Conservation (phyloP, 2,113 vertebrate genomes). For the Fregata magnificens region DNA sequence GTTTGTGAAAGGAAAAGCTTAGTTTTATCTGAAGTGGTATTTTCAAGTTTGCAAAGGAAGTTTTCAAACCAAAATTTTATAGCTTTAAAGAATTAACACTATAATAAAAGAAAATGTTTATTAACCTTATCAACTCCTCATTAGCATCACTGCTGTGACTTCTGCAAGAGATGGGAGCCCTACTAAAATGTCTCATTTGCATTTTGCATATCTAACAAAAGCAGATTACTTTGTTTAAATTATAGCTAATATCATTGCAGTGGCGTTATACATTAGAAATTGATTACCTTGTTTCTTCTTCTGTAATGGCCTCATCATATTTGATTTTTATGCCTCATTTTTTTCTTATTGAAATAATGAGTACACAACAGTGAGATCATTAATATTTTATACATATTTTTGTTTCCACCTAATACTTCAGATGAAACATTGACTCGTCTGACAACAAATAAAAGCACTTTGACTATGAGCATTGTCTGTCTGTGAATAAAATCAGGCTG, state of each 20-base stretch:
- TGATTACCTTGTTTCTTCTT: conserved; percentile 64
- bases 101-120: conserved; percentile 44
- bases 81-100: neutral
- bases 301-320: conserved; percentile 68
- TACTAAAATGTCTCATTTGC: conserved; percentile 70
- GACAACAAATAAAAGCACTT: conserved; percentile 56
- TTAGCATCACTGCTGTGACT: conserved; percentile 50
- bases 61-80: neutral
- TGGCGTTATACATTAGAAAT: conserved; percentile 68
- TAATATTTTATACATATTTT: conserved; percentile 45
- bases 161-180: neutral
- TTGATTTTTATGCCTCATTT: conserved; percentile 50
- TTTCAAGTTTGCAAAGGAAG: neutral
- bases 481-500: conserved; percentile 35
- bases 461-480: conserved; percentile 2
- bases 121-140: conserved; percentile 61
- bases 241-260: conserved; percentile 59
- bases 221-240: conserved; percentile 65
- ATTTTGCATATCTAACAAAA: conserved; percentile 68
- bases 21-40: neutral
- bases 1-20: neutral
- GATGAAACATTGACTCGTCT: conserved; percentile 30
- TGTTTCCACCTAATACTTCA: conserved; percentile 48
- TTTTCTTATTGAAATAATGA: conserved; percentile 60
- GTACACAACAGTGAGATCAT: conserved; percentile 24